Evolutionary conservation across 2,797 vertebrate species (phyloP).

Genomic region (Sebastiscus albofasciatus): DNA sequence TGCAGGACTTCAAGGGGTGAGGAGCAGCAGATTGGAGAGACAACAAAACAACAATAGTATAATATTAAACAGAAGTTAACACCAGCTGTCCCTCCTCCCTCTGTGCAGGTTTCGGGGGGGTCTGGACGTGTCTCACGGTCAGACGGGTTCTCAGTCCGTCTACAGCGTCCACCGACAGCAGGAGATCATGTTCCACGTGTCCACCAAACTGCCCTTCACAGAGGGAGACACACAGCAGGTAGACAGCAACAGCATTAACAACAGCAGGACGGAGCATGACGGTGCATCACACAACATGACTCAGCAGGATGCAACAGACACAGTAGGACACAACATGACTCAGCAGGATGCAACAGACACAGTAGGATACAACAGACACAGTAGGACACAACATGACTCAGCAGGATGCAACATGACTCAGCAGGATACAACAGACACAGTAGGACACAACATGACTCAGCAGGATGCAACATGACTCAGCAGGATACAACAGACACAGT

Average conservation of each 20-base stretch:
- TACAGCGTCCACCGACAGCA: constrained; percentile 91
- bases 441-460: not conserved
- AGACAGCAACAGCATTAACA: constrained; percentile 4
- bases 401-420: not conserved
- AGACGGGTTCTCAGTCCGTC: constrained; percentile 92
- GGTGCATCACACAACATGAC: no score
- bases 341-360: no score
- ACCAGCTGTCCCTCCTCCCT: not conserved
- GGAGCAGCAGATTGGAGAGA: not conserved
- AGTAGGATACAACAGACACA: no score
- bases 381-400: no score
- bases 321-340: no score
- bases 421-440: not conserved
- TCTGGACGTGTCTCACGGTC: constrained; percentile 93
- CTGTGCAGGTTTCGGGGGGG: constrained; percentile 91
- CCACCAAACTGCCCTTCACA: constrained; percentile 94
- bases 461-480: no score
- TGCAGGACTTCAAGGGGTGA: constrained; percentile 95
- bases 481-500: no score
- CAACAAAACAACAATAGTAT: no score
- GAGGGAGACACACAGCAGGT: constrained; percentile 95
- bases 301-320: no score
- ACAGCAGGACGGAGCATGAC: not conserved
- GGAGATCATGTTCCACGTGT: constrained; percentile 97
- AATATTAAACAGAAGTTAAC: no score